Evolutionary conservation across 2,888 invertebrate genomes (phyloP), one percentile per base, ranked within the genome.

Genomic region (Drosophila greeni): DNA sequence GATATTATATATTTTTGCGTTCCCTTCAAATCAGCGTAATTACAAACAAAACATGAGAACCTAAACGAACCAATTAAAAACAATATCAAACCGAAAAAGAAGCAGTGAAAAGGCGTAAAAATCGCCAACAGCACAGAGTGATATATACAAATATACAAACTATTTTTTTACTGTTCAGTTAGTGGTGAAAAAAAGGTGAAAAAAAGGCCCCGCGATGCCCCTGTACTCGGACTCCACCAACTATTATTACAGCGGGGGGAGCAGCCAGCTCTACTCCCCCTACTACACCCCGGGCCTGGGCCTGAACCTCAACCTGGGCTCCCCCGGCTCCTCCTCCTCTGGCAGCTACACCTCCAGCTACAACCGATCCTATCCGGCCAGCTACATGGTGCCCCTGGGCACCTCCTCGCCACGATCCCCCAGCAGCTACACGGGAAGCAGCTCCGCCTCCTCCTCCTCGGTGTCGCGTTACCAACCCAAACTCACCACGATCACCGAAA

Each of bases 401-500:
- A 72, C 87, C 29, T 52, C 52, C 6, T 59, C 70, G 9, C 58
- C 86, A 18, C 81, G 87, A 24, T 78, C 84, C 18, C 76, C 83
- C 2, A 76, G 76, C 4, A 76, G 78, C 54, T 88, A 78, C 71
- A 86, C 67, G 73, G 57, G 76, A 9, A 48, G 54, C 47, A 18
- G 26, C 20, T 45, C 59, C 26, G 2, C 42, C 1, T 12, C 29
- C 20, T 47, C 45, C 12, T 47, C 45, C 20, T 2, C 26, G 8
- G 14, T 31, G 2, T 65, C 90, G 2, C 91, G 91, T 34, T 95
- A 94, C 85, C 92, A 93, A 42, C 95, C 95, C 0, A 93, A 94
- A 80, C 89, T 95, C 54, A 92, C 93, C 5, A 93, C 95, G 3
- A 95, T 95, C 56, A 92, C 93, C 7, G 93, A 93, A 86, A 87